phyloP scores from a whole-genome alignment of 2,113 vertebrate genomes.

The Oreochromis aureus region DNA sequence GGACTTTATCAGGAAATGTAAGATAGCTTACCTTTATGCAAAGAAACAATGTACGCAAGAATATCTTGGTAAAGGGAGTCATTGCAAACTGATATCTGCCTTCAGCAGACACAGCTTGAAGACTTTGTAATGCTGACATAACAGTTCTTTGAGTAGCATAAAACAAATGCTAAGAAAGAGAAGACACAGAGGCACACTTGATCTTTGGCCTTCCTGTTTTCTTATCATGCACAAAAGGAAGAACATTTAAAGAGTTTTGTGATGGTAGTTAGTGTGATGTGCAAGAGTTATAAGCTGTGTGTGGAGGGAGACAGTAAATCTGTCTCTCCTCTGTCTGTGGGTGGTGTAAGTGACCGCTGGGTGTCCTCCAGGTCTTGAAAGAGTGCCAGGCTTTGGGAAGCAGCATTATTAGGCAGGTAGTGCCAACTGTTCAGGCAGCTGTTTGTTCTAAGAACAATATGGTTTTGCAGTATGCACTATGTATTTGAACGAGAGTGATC shows the following conservation, averaged over 20 bases:
- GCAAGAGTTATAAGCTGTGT: background rate
- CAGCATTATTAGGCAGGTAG: slow-evolving; percentile 50
- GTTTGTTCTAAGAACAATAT: slow-evolving; percentile 34
- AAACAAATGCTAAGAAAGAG: background rate
- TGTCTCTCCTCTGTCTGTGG: slow-evolving; percentile 4
- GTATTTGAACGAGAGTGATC: slow-evolving; percentile 10
- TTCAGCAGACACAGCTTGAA: background rate
- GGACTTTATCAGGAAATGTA: background rate
- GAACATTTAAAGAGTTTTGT: background rate
- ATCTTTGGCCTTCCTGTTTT: background rate
- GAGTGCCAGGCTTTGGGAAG: slow-evolving; percentile 38
- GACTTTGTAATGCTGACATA: background rate
- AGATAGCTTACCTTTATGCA: background rate
- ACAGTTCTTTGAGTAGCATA: background rate
- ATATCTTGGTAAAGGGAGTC: background rate
- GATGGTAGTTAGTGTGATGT: background rate
- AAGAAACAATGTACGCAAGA: background rate
- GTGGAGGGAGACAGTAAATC: background rate
- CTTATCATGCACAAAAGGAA: background rate
- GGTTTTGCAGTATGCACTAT: slow-evolving; percentile 35
- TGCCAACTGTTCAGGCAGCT: slow-evolving; percentile 57
- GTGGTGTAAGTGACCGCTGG: slow-evolving; percentile 41
- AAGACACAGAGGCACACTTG: background rate
- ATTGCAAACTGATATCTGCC: background rate
- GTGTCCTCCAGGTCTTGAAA: slow-evolving; percentile 55